Base-by-base conservation (phyloP, 2,888 invertebrate genomes). In the Plebejus melissa region DNA sequence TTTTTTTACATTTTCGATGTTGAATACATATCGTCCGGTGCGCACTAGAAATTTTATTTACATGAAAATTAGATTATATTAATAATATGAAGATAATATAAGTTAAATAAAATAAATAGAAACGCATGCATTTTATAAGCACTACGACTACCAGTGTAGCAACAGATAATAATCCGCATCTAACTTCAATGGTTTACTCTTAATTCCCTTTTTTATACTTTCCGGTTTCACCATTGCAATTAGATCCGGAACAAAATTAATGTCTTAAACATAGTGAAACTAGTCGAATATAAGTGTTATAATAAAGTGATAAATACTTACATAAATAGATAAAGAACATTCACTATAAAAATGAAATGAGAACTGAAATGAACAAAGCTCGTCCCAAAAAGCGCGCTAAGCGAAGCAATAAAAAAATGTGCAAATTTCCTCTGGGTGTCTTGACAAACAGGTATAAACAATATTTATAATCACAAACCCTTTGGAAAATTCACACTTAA, bases 351-450 rank as follows among this genome's bases (percentile, higher is more conserved):
- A 74, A 76, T 69, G 71, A 57, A 78, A 78, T 70, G 41, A 78
- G 76, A 69, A 69, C 74, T 72, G 76, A 79, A 77, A 69, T 77
- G 74, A 79, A 80, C 78, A 74, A 76, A 79, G 76, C 78, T 77
- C 82, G 81, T 83, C 80, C 84, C 83, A 81, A 82, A 81, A 82
- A 82, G 82, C 81, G 81, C 81, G 80, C 80, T 76, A 82, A 81
- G 81, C 80, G 79, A 80, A 79, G 79, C 79, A 76, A 76, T 76
- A 76, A 71, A 69, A 77, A 77, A 78, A 78, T 69, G 74, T 77
- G 76, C 54, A 32, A 50, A 74, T 77, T 74, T 75, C 72, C 60
- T 77, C 71, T 7, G 38, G 58, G 11, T 57, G 46, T 71, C 46
- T 71, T 70, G 60, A 7, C 28, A 28, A 58, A 6, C 69, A 0